phyloP scores from a whole-genome alignment of 2,113 vertebrate species.

The Mystacornis crossleyi region DNA sequence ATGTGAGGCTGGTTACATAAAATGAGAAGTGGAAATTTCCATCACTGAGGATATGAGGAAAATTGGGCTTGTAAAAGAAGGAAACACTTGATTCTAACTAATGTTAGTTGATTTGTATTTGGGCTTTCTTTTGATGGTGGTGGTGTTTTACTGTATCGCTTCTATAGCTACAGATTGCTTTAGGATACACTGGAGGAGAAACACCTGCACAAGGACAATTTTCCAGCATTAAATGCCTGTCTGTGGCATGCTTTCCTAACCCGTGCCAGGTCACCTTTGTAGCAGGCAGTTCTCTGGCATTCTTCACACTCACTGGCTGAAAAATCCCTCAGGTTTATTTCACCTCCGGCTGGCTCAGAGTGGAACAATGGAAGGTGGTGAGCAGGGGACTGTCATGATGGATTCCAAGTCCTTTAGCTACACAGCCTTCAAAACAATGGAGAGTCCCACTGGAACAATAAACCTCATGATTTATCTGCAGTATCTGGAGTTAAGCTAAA shows the following conservation, averaged over 20 bases:
- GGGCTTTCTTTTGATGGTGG: not conserved
- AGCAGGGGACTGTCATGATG: not conserved
- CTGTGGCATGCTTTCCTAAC: not conserved
- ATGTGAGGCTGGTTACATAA: not conserved
- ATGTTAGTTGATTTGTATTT: not conserved
- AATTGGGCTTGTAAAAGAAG: not conserved
- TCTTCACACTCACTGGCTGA: not conserved
- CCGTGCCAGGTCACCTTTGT: not conserved
- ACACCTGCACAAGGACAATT: not conserved
- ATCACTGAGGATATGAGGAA: not conserved
- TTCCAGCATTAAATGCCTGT: not conserved
- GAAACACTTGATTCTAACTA: not conserved
- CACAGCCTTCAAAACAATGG: not conserved
- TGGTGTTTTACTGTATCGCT: not conserved
- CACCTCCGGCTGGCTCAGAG: not conserved
- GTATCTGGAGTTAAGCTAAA: constrained; percentile 9
- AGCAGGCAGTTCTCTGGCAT: not conserved
- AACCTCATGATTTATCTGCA: constrained; percentile 1
- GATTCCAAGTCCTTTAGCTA: constrained; percentile 14
- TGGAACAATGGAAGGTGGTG: not conserved
- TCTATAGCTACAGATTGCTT: not conserved
- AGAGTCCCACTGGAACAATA: not conserved
- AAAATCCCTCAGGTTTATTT: not conserved
- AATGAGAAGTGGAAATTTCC: not conserved
- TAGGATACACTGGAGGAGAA: not conserved